Evolutionary conservation across 2,113 vertebrate genomes (phyloP).

Genomic region (Echinops telfairi): DNA sequence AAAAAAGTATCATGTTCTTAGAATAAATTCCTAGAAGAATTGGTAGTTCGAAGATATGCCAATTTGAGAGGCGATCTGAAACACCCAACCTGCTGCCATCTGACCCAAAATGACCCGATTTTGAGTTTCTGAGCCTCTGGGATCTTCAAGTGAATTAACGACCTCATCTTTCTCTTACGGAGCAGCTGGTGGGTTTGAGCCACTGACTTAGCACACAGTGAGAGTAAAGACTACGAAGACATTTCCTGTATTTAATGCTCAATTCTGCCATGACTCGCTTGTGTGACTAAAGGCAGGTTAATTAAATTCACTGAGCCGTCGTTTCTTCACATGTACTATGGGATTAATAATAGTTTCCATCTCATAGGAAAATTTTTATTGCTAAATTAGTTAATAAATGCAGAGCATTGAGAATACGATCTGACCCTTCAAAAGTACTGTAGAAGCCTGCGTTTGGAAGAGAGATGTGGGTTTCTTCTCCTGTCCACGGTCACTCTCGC

Average conservation of each 20-base stretch:
- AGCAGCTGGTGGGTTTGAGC: no score
- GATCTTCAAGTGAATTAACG: no score
- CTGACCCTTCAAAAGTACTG: neutral
- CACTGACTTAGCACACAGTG: neutral
- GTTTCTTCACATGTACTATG: constrained; percentile 40
- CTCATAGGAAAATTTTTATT: neutral
- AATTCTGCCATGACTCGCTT: neutral
- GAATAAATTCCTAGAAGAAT: neutral
- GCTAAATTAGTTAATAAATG: constrained; percentile 13
- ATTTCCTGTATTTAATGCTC: neutral
- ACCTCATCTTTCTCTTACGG: no score
- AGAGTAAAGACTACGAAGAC: neutral
- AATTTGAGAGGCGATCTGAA: neutral
- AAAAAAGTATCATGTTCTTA: neutral
- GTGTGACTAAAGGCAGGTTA: neutral
- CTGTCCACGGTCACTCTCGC: no score
- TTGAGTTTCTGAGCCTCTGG: no score
- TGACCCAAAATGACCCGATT: no score
- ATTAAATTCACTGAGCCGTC: constrained; percentile 13
- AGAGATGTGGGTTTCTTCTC: no score
- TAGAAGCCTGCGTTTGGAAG: neutral
- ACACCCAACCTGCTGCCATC: no score
- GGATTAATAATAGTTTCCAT: neutral
- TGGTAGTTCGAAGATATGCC: neutral
- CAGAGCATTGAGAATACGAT: neutral